phyloP scores from a whole-genome alignment of 1,140 invertebrate species.

The Scylla paramamosain region DNA sequence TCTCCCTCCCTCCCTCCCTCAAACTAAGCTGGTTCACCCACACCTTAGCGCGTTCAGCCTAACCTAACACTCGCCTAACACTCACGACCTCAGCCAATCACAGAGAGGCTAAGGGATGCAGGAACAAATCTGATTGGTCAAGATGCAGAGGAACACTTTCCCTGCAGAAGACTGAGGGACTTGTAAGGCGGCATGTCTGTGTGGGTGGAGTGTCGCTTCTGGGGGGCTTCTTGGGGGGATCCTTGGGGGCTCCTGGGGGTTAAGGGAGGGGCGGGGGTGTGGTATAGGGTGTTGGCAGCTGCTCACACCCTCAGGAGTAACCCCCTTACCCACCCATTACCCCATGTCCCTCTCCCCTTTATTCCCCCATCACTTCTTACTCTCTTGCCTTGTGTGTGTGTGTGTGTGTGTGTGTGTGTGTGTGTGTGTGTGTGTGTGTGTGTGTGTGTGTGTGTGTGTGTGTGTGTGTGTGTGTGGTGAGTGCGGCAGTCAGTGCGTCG shows the following conservation, averaged over 20 bases:
- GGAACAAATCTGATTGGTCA: too few species aligned
- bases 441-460: background rate
- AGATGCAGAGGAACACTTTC: too few species aligned
- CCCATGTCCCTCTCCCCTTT: background rate
- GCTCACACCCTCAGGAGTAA: background rate
- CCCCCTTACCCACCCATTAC: background rate
- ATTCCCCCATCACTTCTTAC: background rate
- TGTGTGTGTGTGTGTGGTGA: background rate
- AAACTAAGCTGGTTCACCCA: too few species aligned
- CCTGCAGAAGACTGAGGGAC: too few species aligned
- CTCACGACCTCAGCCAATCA: too few species aligned
- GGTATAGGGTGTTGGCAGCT: constrained; percentile 6
- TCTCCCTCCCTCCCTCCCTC: too few species aligned
- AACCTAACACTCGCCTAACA: too few species aligned
- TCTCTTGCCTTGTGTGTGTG: background rate
- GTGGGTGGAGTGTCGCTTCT: background rate
- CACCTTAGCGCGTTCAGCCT: too few species aligned
- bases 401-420: too few species aligned
- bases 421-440: too few species aligned
- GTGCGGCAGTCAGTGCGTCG: background rate
- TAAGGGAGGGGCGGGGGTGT: background rate
- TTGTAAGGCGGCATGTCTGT: background rate
- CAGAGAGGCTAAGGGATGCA: too few species aligned
- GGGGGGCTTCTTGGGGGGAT: background rate
- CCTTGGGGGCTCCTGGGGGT: background rate